Percentiles rank a stretch among this genome's conserved stretches.
phyloP scores from a whole-genome alignment of 2,113 vertebrate species.

The Notothenia coriiceps region DNA sequence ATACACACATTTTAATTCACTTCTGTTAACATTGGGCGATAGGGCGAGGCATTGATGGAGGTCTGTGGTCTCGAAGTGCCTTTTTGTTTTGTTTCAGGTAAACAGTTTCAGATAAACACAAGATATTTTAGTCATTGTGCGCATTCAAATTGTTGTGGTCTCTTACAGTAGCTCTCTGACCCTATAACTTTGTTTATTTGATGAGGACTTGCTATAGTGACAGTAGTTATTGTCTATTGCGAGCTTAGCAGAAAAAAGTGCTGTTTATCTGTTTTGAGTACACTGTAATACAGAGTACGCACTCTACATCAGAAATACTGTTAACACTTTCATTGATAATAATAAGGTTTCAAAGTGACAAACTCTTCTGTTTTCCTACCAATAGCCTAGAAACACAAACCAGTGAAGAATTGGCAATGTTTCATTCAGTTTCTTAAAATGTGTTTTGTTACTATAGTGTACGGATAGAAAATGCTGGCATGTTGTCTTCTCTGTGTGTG shows the following conservation, averaged over 20 bases:
- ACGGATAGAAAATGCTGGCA: not conserved
- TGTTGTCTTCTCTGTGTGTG: not conserved
- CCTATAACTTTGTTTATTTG: not conserved
- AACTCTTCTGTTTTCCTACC: not conserved
- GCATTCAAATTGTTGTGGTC: not conserved
- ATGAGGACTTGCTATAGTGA: too few relatives aligned
- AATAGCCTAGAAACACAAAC: not conserved
- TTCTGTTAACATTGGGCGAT: too few relatives aligned
- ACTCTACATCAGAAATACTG: not conserved
- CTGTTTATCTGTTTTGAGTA: not conserved
- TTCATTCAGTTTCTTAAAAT: not conserved
- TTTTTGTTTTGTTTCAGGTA: not conserved
- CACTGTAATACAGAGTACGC: not conserved
- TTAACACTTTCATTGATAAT: not conserved
- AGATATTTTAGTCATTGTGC: not conserved
- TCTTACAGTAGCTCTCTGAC: not conserved
- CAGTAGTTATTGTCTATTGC: not conserved
- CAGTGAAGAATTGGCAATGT: not conserved
- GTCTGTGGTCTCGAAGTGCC: too few relatives aligned
- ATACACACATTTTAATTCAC: too few relatives aligned
- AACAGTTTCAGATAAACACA: not conserved
- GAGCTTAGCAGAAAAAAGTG: not conserved
- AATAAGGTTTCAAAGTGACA: too few relatives aligned
- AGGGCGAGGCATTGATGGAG: too few relatives aligned
- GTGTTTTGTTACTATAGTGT: not conserved